phyloP scores from a whole-genome alignment of 2,113 vertebrate species.

The Zapus hudsonius region DNA sequence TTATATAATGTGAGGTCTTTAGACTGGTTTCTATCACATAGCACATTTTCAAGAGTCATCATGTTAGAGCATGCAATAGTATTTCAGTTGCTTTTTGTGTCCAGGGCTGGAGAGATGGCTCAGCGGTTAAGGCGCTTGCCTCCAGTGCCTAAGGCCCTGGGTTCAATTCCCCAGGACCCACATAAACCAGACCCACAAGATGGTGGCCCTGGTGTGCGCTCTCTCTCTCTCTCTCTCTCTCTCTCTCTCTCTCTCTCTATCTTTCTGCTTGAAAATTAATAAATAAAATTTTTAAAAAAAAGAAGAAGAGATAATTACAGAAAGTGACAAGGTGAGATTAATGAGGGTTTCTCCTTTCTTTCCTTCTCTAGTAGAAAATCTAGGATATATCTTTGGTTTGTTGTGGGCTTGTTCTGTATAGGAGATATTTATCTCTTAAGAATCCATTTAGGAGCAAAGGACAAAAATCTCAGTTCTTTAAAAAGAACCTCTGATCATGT shows the following conservation, averaged over 20 bases:
- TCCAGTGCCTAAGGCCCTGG: too few species aligned
- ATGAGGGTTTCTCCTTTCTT: neutral
- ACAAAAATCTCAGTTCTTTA: conserved; percentile 17
- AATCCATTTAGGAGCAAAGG: conserved; percentile 41
- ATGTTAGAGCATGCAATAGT: neutral
- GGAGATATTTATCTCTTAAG: conserved; percentile 20
- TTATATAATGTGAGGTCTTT: neutral
- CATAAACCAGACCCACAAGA: too few species aligned
- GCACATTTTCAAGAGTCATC: conserved; percentile 19
- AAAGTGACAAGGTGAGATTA: neutral
- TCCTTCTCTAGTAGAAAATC: conserved; percentile 9
- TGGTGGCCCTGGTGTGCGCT: too few species aligned
- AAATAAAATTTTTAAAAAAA: too few species aligned
- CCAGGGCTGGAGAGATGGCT: too few species aligned
- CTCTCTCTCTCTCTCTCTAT: too few species aligned
- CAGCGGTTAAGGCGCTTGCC: too few species aligned
- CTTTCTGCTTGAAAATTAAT: too few species aligned
- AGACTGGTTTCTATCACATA: neutral
- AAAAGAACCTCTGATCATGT: neutral
- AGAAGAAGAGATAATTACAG: neutral
- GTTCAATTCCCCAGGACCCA: too few species aligned
- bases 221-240: too few species aligned
- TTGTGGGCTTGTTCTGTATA: too few species aligned
- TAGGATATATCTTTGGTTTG: conserved; percentile 25
- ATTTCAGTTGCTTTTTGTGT: conserved; percentile 25